Conservation (phyloP, 2,797 vertebrate species). For the Poeciliopsis presidionis region DNA sequence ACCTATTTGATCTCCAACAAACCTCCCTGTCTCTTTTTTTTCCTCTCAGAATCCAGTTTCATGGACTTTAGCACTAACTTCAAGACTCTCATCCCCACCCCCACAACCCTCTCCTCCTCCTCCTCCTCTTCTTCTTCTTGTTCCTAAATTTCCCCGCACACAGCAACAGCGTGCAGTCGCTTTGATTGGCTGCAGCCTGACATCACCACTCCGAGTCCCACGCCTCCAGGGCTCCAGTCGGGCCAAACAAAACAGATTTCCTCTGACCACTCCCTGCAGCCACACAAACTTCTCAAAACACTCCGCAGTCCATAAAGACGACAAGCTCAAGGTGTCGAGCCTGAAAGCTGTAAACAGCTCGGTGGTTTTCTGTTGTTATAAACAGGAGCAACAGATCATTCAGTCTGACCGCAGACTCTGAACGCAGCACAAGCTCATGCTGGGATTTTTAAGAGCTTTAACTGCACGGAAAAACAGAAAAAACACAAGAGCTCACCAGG, state of each 20-base stretch:
- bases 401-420: not conserved
- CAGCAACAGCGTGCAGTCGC: not conserved
- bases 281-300: not conserved
- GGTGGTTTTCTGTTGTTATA: constrained; percentile 2
- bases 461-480: not conserved
- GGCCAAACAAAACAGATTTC: not conserved
- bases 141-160: not conserved
- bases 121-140: not conserved
- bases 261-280: not conserved
- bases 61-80: constrained; percentile 8
- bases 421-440: not conserved
- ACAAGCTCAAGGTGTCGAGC: not conserved
- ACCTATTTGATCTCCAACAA: constrained; percentile 7
- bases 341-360: not conserved
- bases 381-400: not conserved
- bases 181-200: constrained; percentile 4
- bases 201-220: not conserved
- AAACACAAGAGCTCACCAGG: not conserved
- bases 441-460: not conserved
- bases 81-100: not conserved
- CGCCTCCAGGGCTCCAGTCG: not conserved
- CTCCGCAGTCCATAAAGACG: not conserved
- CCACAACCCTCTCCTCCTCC: not conserved
- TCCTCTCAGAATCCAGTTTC: not conserved
- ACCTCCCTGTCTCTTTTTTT: not conserved